Evolutionary conservation across 1,140 invertebrate species (phyloP).

Genomic region (Onthophagus taurus): DNA sequence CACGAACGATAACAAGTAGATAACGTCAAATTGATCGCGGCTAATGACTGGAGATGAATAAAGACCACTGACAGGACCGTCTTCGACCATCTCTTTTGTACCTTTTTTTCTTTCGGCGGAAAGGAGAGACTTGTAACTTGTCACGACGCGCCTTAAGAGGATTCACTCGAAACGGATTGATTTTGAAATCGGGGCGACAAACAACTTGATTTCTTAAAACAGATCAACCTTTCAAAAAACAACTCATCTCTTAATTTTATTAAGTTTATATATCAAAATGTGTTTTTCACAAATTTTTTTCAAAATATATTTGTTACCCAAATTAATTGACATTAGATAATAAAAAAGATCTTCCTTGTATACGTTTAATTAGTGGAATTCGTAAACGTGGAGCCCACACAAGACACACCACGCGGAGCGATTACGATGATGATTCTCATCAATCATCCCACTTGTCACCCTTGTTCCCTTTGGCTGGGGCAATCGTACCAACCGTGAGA

Average conservation of each 20-base stretch:
- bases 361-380: constrained; percentile 10
- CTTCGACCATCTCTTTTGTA: no score
- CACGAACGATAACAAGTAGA: constrained; percentile 9
- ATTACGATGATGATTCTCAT: constrained; percentile 11
- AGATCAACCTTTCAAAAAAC: no score
- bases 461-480: neutral
- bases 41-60: constrained; percentile 8
- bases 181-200: neutral
- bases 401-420: constrained; percentile 5
- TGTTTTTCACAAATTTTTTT: neutral
- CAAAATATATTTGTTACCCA: neutral
- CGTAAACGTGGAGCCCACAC: constrained; percentile 6
- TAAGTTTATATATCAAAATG: no score
- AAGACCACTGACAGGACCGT: constrained; percentile 1
- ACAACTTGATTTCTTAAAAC: no score
- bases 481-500: no score
- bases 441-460: constrained; percentile 1
- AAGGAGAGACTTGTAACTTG: neutral
- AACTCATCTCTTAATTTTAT: no score
- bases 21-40: constrained; percentile 9
- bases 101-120: constrained; percentile 1
- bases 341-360: neutral
- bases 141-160: neutral
- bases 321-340: neutral
- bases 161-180: constrained; percentile 2